These are phyloP conservation scores for Scaptomyza tumidula DNA, from an alignment of 2,888 invertebrate genomes.

Conservation along the genomic window DNA sequence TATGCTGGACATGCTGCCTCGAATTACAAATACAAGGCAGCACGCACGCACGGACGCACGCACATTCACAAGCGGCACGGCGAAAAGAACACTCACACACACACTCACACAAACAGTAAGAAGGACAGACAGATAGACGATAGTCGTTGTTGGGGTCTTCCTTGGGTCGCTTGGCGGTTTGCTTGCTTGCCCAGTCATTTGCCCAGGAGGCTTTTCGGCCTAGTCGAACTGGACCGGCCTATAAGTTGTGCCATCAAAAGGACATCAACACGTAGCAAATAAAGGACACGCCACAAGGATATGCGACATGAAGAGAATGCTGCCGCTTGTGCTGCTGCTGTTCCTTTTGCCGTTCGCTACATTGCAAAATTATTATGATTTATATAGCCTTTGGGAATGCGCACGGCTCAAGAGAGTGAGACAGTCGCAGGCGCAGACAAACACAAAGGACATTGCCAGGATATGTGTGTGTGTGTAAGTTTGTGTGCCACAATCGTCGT, in stretches of 20 bases:
- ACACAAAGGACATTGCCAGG: slow-evolving; percentile 74
- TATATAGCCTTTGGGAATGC: slow-evolving; percentile 81
- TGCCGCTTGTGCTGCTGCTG: slow-evolving; percentile 42
- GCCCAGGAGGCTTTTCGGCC: slow-evolving; percentile 61
- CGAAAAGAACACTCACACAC: slow-evolving; percentile 16
- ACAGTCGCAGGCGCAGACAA: slow-evolving; percentile 54
- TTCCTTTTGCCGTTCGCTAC: slow-evolving; percentile 72
- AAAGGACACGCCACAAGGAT: slow-evolving; percentile 81
- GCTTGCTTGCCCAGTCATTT: slow-evolving; percentile 58
- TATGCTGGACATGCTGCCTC: slow-evolving; percentile 80
- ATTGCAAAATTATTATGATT: slow-evolving; percentile 81
- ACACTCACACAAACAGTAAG: neutral
- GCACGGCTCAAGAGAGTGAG: slow-evolving; percentile 55
- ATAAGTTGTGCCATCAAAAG: slow-evolving; percentile 74
- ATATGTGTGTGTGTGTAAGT: slow-evolving; percentile 24
- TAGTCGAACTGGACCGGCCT: slow-evolving; percentile 7
- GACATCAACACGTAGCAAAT: slow-evolving; percentile 81
- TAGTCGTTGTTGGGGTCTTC: slow-evolving; percentile 20
- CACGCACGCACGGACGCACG: slow-evolving; percentile 61
- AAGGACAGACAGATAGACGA: slow-evolving; percentile 3
- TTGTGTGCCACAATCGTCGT: slow-evolving; percentile 54
- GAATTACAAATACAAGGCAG: slow-evolving; percentile 78
- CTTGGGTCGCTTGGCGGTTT: slow-evolving; percentile 63
- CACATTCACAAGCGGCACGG: slow-evolving; percentile 5
- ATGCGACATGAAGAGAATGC: slow-evolving; percentile 63